phyloP scores from a whole-genome alignment of 2,888 invertebrate genomes.

The Sinhomidia bicolor region DNA sequence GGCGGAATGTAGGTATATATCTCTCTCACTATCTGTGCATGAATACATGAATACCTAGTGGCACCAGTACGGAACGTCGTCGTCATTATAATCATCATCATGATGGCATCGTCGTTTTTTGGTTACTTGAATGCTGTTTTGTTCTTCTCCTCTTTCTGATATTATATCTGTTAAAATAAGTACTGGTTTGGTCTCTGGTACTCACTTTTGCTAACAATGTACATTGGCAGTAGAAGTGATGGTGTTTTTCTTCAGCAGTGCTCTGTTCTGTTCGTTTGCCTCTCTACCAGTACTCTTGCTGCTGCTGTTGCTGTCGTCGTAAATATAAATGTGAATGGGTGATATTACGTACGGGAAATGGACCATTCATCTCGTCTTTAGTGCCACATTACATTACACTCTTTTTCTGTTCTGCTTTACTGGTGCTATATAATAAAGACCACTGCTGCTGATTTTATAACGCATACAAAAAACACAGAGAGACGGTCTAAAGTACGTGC shows the following conservation, averaged over 20 bases:
- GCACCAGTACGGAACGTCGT: slow-evolving; percentile 65
- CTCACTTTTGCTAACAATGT: neutral
- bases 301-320: slow-evolving; percentile 30
- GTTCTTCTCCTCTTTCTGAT: slow-evolving; percentile 23
- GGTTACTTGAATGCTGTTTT: slow-evolving; percentile 39
- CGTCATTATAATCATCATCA: slow-evolving; percentile 18
- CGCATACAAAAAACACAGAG: neutral
- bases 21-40: slow-evolving; percentile 3
- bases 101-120: slow-evolving; percentile 37
- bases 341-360: slow-evolving; percentile 71
- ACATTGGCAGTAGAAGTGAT: neutral
- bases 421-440: slow-evolving; percentile 44
- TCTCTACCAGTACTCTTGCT: neutral
- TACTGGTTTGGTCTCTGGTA: neutral
- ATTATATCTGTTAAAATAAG: slow-evolving; percentile 17
- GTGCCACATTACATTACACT: slow-evolving; percentile 51
- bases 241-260: slow-evolving; percentile 1
- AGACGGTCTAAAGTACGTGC: slow-evolving; percentile 26
- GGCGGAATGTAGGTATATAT: neutral
- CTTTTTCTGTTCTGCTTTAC: slow-evolving; percentile 48
- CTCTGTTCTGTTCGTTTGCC: neutral
- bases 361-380: slow-evolving; percentile 70
- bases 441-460: slow-evolving; percentile 33
- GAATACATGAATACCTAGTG: slow-evolving; percentile 43
- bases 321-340: slow-evolving; percentile 67